Evolutionary conservation across 2,888 invertebrate genomes (phyloP).

Genomic region (Dorcus parallelipipedus): DNA sequence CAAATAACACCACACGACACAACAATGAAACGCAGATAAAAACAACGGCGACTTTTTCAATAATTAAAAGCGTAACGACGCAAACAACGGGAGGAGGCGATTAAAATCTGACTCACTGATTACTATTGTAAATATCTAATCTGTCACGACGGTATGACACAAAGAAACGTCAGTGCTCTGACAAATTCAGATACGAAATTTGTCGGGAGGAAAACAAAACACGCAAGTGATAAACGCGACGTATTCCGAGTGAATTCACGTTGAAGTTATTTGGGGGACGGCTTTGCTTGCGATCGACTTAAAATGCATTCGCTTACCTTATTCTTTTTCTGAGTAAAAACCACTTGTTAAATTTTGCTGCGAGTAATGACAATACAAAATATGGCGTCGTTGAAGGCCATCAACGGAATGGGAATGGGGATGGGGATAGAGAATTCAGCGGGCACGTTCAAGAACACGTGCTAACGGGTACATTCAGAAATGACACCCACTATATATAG

Average conservation of each 20-base stretch:
- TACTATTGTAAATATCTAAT: background rate
- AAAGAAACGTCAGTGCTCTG: background rate
- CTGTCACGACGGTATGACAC: background rate
- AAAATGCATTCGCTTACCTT: background rate
- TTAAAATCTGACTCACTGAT: background rate
- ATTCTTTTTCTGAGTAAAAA: background rate
- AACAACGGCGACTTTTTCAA: background rate
- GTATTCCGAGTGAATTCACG: background rate
- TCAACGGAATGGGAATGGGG: background rate
- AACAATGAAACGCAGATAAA: too few species aligned
- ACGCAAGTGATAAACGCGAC: background rate
- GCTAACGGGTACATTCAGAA: background rate
- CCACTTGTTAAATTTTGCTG: constrained; percentile 16
- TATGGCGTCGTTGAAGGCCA: constrained; percentile 11
- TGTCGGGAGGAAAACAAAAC: background rate
- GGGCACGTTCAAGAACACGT: background rate
- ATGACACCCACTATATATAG: background rate
- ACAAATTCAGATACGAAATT: background rate
- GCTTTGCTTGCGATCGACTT: background rate
- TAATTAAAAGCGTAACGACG: too few species aligned
- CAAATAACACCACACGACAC: too few species aligned
- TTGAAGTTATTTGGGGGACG: background rate
- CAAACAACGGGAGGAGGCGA: too few species aligned
- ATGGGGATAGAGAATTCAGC: background rate
- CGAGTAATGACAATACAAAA: constrained; percentile 15